phyloP scores from a whole-genome alignment of 2,113 vertebrate species.

The Pseudopipra pipra region DNA sequence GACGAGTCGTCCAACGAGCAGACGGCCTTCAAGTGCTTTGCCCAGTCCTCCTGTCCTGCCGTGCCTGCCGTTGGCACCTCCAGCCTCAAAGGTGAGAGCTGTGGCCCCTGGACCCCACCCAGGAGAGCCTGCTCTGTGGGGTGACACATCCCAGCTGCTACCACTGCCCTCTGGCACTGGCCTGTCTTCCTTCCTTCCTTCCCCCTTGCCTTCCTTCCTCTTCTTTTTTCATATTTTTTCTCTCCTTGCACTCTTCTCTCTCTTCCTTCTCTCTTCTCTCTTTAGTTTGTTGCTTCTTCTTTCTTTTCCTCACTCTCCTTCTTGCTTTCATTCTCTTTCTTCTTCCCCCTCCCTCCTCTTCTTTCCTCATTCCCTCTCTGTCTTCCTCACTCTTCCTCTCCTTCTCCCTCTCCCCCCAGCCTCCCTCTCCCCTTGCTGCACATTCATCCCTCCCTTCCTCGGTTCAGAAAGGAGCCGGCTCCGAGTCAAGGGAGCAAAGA shows the following conservation, averaged over 20 bases:
- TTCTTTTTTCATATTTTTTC: neutral
- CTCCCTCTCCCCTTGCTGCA: neutral
- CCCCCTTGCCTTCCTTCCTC: neutral
- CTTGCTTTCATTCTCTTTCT: neutral
- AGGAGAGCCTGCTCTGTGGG: neutral
- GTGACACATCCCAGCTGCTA: neutral
- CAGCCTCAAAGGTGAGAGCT: constrained; percentile 88
- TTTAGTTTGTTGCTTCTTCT: neutral
- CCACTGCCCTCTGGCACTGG: neutral
- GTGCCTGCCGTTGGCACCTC: constrained; percentile 88
- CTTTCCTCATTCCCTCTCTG: neutral
- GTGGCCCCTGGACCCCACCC: neutral
- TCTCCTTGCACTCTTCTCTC: neutral
- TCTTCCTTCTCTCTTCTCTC: neutral
- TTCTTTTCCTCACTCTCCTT: neutral
- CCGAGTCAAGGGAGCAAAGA: constrained; percentile 27
- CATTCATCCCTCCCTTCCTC: neutral
- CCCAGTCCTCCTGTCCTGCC: constrained; percentile 87
- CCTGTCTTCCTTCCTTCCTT: no score
- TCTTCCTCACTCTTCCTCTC: neutral
- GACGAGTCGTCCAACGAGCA: constrained; percentile 97
- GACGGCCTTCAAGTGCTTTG: constrained; percentile 89
- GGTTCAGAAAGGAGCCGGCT: constrained; percentile 21
- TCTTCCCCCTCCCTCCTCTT: neutral
- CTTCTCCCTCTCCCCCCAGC: neutral